A percentile compares a stretch with the other conserved stretches of the same genome.
Conservation (phyloP, 2,888 invertebrate species). For the Noctua janthe region DNA sequence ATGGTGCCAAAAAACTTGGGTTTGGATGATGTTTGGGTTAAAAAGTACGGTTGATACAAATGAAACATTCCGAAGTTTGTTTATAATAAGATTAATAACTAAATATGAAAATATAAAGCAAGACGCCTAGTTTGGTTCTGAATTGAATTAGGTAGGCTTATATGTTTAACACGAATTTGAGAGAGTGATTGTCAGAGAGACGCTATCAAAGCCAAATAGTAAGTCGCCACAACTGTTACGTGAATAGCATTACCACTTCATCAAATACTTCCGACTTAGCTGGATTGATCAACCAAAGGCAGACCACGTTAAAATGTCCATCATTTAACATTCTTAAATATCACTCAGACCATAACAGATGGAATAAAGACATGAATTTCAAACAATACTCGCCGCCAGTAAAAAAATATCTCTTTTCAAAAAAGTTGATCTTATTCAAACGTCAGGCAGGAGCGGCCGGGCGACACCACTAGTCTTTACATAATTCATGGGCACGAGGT, state of each 20-base stretch:
- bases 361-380: conserved; percentile 53
- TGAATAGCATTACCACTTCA: not conserved
- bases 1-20: conserved; percentile 71
- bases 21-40: conserved; percentile 35
- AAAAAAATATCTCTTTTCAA: conserved; percentile 53
- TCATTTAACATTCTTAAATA: not conserved
- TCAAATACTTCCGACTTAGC: too few relatives aligned
- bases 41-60: conserved; percentile 25
- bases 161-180: not conserved
- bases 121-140: not conserved
- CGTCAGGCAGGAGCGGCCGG: conserved; percentile 54
- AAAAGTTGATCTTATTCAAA: conserved; percentile 70
- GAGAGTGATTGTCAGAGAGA: too few relatives aligned
- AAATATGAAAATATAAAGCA: not conserved
- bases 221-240: not conserved
- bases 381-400: conserved; percentile 38
- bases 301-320: not conserved
- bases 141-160: not conserved
- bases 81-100: conserved; percentile 1
- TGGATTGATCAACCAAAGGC: not conserved
- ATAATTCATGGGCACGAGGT: conserved; percentile 78
- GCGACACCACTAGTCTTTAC: conserved; percentile 67
- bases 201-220: not conserved
- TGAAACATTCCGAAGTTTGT: not conserved
- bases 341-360: conserved; percentile 25